These are phyloP conservation scores for Palythoa caribaeorum DNA, from an alignment of 92 coral and sea anemone species.

Conservation along the genomic window DNA sequence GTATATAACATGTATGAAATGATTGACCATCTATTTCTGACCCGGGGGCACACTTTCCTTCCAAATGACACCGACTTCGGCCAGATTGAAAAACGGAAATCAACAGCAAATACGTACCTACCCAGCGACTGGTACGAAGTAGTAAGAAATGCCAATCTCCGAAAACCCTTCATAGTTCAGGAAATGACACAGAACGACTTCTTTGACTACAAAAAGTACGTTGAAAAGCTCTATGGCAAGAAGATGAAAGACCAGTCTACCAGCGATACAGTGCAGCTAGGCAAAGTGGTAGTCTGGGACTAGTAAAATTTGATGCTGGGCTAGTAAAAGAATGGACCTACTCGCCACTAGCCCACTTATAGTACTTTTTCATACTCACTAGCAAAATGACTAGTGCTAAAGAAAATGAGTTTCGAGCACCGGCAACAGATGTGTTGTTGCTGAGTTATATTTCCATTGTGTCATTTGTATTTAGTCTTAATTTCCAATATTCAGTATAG, in stretches of 20 bases:
- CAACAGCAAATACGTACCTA: neutral
- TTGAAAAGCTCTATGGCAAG: conserved; percentile 6
- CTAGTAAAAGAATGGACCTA: neutral
- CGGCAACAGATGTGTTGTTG: too few species aligned
- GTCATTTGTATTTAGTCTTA: too few species aligned
- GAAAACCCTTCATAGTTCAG: conserved; percentile 33
- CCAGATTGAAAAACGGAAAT: neutral
- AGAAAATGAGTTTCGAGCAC: too few species aligned
- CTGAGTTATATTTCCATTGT: too few species aligned
- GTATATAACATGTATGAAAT: too few species aligned
- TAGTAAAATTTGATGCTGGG: too few species aligned
- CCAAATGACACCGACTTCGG: conserved; percentile 4
- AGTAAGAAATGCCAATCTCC: conserved; percentile 10
- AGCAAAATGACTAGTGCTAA: too few species aligned
- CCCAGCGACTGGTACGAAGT: conserved; percentile 18
- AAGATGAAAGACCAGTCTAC: conserved; percentile 3
- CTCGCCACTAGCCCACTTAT: too few species aligned
- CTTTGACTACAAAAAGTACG: neutral
- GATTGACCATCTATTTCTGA: too few species aligned
- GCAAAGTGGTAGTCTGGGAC: neutral
- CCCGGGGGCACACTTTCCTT: too few species aligned
- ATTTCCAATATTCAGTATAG: too few species aligned
- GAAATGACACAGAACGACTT: conserved; percentile 15
- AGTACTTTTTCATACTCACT: too few species aligned
- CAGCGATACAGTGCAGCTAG: neutral